A percentile compares a stretch with the other conserved stretches of the same genome.
phyloP scores from a whole-genome alignment of 2,888 invertebrate genomes.

The Ichneumoninae sp. region DNA sequence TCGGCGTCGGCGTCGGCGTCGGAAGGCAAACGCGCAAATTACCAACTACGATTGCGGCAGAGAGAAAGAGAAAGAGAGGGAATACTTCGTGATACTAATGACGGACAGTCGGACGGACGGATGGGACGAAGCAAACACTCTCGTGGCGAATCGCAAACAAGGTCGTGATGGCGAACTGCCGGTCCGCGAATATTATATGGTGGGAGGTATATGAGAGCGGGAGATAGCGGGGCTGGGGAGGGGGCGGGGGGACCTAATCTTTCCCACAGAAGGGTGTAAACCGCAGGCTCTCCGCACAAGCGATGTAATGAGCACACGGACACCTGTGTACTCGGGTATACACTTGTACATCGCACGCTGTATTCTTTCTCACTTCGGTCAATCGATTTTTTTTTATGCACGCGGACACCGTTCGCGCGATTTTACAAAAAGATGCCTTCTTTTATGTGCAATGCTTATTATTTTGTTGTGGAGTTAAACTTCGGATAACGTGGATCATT shows the following conservation, averaged over 20 bases:
- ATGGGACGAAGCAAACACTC: conserved; percentile 61
- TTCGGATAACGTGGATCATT: too few species aligned
- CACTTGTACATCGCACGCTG: conserved; percentile 9
- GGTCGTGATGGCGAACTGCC: conserved; percentile 68
- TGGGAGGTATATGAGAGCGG: conserved; percentile 31
- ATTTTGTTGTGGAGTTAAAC: too few species aligned
- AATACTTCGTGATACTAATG: conserved; percentile 76
- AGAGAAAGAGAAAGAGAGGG: conserved; percentile 46
- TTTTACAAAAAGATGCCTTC: neutral
- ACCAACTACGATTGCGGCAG: conserved; percentile 74
- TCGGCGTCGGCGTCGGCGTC: conserved; percentile 70
- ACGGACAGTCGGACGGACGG: conserved; percentile 65
- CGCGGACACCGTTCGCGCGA: neutral
- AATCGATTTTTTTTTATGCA: conserved; percentile 29
- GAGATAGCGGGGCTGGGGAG: conserved; percentile 33
- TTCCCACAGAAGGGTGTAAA: conserved; percentile 65
- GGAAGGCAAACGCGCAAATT: conserved; percentile 73
- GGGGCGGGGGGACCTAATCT: conserved; percentile 52
- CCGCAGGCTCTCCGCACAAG: conserved; percentile 61
- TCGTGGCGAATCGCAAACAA: conserved; percentile 76
- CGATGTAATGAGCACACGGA: conserved; percentile 60
- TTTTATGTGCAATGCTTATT: neutral
- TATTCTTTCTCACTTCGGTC: conserved; percentile 26
- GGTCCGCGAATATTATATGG: conserved; percentile 36
- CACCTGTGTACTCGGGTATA: conserved; percentile 42